A percentile compares a stretch with the other conserved stretches of the same genome.
phyloP scores from a whole-genome alignment of 23 tunicate genomes.

The Diplosoma virens region DNA sequence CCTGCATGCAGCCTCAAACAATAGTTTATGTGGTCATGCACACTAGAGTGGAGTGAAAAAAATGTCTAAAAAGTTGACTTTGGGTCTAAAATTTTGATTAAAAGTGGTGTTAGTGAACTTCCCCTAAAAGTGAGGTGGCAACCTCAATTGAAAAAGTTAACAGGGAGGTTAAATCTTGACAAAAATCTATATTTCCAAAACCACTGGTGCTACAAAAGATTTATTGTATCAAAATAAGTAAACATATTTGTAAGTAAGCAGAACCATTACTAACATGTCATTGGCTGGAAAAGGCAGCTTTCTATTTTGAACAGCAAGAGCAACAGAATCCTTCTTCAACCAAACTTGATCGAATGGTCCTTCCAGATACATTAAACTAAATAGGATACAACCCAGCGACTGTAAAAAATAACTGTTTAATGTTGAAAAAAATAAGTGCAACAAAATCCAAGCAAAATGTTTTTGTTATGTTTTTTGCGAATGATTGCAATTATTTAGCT shows the following conservation, averaged over 20 bases:
- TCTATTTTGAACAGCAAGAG: conserved; percentile 87
- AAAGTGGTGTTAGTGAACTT: background rate
- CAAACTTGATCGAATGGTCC: conserved; percentile 98
- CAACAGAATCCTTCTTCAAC: conserved; percentile 94
- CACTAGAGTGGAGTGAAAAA: no score
- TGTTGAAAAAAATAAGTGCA: no score
- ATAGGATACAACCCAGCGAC: conserved; percentile 93
- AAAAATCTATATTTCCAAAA: no score
- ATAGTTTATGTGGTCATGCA: no score
- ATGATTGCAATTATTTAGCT: no score
- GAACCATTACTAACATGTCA: conserved; percentile 30
- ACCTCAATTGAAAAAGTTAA: background rate
- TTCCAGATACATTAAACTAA: conserved; percentile 85
- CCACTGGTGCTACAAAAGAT: background rate
- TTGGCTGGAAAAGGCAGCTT: conserved; percentile 55
- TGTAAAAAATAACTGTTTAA: conserved; percentile 10
- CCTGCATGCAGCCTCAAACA: no score
- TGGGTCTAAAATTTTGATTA: no score
- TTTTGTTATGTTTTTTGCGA: no score
- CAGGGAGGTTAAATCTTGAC: background rate
- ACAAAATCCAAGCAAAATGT: no score
- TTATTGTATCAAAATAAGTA: background rate
- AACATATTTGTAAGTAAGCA: no score
- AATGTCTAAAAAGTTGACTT: no score
- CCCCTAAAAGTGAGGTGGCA: background rate